Evolutionary conservation across 2,797 vertebrate genomes (phyloP).

Genomic region (Tenualosa ilisha): DNA sequence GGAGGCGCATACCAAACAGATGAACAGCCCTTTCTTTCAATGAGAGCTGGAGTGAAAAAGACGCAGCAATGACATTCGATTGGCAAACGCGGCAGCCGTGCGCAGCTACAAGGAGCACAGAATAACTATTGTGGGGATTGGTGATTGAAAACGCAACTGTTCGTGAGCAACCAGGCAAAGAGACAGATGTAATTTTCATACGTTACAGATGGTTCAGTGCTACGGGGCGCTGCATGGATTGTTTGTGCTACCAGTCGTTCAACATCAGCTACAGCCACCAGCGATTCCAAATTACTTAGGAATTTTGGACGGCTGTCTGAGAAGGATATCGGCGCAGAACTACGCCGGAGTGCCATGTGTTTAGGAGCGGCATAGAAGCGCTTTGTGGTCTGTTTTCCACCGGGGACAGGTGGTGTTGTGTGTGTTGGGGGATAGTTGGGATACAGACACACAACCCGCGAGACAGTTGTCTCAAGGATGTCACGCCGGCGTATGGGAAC

Average conservation of each 20-base stretch:
- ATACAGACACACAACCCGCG: constrained; percentile 61
- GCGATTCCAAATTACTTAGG: constrained; percentile 59
- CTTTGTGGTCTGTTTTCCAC: constrained; percentile 72
- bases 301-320: constrained; percentile 64
- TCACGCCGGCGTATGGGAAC: constrained; percentile 69
- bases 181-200: constrained; percentile 65
- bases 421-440: constrained; percentile 52
- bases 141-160: constrained; percentile 64
- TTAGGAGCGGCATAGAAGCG: constrained; percentile 71
- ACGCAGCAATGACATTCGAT: constrained; percentile 63
- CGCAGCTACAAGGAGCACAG: constrained; percentile 55
- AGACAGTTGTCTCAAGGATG: constrained; percentile 80
- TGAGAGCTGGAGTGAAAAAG: constrained; percentile 52
- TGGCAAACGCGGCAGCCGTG: constrained; percentile 63
- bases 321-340: constrained; percentile 60
- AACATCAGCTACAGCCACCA: constrained; percentile 52
- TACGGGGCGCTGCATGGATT: constrained; percentile 55
- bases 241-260: constrained; percentile 46
- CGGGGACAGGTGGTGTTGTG: constrained; percentile 77
- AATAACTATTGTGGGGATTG: constrained; percentile 68
- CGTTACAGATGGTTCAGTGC: constrained; percentile 59
- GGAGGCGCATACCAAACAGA: constrained; percentile 50
- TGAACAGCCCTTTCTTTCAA: constrained; percentile 53
- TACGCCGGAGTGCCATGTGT: constrained; percentile 75
- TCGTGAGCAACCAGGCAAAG: constrained; percentile 38